Evolutionary conservation across 1,140 invertebrate species (phyloP).

Genomic region (Saccostrea glomerata): DNA sequence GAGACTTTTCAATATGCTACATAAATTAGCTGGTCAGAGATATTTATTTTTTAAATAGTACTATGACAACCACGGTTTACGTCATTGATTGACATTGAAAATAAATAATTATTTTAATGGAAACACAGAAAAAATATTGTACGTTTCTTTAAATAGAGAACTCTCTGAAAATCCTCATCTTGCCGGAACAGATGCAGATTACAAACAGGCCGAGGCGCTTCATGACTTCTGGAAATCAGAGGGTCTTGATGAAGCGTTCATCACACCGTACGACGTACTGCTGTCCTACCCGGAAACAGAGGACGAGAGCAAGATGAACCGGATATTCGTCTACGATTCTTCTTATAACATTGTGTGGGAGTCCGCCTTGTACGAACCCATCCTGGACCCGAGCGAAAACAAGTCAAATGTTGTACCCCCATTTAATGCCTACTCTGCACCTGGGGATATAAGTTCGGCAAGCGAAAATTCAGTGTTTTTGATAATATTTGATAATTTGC

Average conservation of each 20-base stretch:
- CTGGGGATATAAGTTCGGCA: slow-evolving; percentile 53
- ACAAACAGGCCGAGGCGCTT: slow-evolving; percentile 65
- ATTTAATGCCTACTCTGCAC: slow-evolving; percentile 74
- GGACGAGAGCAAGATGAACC: slow-evolving; percentile 62
- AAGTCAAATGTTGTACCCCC: slow-evolving; percentile 71
- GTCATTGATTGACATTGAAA: neutral
- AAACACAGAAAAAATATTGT: neutral
- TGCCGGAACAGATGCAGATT: slow-evolving; percentile 69
- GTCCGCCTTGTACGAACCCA: slow-evolving; percentile 64
- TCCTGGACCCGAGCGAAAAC: slow-evolving; percentile 70
- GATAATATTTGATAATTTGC: too few species aligned
- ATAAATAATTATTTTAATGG: neutral
- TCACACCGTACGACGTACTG: slow-evolving; percentile 73
- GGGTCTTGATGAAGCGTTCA: slow-evolving; percentile 68
- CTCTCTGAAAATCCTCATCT: slow-evolving; percentile 73
- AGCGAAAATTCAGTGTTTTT: neutral
- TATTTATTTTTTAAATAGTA: too few species aligned
- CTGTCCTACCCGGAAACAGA: slow-evolving; percentile 73
- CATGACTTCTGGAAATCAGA: slow-evolving; percentile 63
- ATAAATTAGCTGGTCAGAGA: too few species aligned
- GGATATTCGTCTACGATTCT: slow-evolving; percentile 62
- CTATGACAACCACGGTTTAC: neutral
- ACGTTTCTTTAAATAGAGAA: slow-evolving; percentile 52
- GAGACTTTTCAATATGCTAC: too few species aligned
- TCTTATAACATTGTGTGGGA: slow-evolving; percentile 55